A percentile compares a stretch with the other conserved stretches of the same genome.
Conservation (phyloP, 2,888 invertebrate genomes). For the Brassicogethes aeneus region DNA sequence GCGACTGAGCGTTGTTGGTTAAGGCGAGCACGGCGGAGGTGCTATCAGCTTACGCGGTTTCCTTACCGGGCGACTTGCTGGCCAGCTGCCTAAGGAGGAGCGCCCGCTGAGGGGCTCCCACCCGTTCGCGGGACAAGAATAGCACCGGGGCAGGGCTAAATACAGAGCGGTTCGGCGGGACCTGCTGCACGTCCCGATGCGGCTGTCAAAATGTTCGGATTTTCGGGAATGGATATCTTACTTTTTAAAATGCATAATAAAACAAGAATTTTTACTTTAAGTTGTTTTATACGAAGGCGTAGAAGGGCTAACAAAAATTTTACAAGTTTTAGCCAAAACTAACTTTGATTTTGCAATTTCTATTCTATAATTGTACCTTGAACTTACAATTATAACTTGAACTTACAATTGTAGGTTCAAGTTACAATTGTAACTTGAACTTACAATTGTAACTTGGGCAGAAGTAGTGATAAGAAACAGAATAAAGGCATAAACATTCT, state of each 20-base stretch:
- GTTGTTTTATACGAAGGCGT: too few relatives aligned
- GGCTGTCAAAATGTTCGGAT: background rate
- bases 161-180: slow-evolving; percentile 15
- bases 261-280: too few relatives aligned
- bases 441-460: too few relatives aligned
- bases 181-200: slow-evolving; percentile 10
- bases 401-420: too few relatives aligned
- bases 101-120: slow-evolving; percentile 1
- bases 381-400: too few relatives aligned
- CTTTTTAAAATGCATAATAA: background rate
- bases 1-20: slow-evolving; percentile 25
- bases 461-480: too few relatives aligned
- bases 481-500: too few relatives aligned
- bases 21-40: slow-evolving; percentile 18
- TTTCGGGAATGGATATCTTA: background rate
- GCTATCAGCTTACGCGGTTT: slow-evolving; percentile 33
- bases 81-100: slow-evolving; percentile 21
- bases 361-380: too few relatives aligned
- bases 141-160: slow-evolving; percentile 21
- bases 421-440: too few relatives aligned
- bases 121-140: slow-evolving; percentile 18
- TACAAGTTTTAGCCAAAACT: too few relatives aligned
- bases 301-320: too few relatives aligned
- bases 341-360: too few relatives aligned
- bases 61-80: slow-evolving; percentile 28